Conservation (phyloP, 2,797 vertebrate genomes). For the Darevskia nairensis region DNA sequence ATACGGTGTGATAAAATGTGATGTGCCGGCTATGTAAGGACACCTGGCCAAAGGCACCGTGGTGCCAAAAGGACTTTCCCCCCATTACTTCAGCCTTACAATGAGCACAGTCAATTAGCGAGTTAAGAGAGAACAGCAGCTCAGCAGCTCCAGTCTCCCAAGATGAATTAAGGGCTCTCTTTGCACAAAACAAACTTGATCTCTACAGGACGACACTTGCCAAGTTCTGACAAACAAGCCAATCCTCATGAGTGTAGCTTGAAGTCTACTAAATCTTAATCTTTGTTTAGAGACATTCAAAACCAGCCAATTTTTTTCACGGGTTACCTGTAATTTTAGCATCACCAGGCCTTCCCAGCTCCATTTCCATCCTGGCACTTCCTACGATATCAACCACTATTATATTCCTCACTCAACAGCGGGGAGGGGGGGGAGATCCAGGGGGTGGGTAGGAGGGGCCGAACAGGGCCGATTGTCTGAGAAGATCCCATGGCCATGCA, state of each 20-base stretch:
- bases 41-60: slow-evolving; percentile 7
- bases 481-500: slow-evolving; percentile 1
- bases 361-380: slow-evolving; percentile 29
- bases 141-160: neutral
- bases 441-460: too few species aligned
- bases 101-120: neutral
- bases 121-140: neutral
- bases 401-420: neutral
- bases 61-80: slow-evolving; percentile 1
- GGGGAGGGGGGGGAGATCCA: neutral
- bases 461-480: neutral
- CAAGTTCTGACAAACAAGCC: slow-evolving; percentile 20
- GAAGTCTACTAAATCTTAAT: slow-evolving; percentile 28
- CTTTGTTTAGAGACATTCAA: slow-evolving; percentile 17
- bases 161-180: slow-evolving; percentile 22
- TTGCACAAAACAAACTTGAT: slow-evolving; percentile 22
- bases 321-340: slow-evolving; percentile 50
- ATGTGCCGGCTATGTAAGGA: neutral
- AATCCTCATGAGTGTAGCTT: neutral
- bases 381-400: neutral
- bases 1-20: neutral
- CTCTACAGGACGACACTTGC: slow-evolving; percentile 10
- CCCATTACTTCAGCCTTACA: neutral
- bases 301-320: slow-evolving; percentile 32
- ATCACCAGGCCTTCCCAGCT: slow-evolving; percentile 38